Evolutionary conservation across 2,888 invertebrate species (phyloP).

Genomic region (Oscheius sp.): DNA sequence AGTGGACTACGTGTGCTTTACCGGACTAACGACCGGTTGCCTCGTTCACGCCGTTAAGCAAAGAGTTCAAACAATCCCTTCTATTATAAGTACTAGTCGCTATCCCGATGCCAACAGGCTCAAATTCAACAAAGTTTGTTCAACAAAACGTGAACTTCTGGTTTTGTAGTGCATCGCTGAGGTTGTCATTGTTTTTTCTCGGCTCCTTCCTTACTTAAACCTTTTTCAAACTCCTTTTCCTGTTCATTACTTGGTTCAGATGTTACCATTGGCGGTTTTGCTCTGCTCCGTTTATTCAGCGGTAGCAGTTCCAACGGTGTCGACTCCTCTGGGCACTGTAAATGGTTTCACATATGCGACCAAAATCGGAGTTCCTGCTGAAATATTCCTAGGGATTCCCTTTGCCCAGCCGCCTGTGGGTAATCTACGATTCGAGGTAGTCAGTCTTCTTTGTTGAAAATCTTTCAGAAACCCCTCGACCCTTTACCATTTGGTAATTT

Average conservation of each 20-base stretch:
- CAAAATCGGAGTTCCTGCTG: constrained; percentile 7
- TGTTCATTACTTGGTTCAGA: not conserved
- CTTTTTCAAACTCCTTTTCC: not conserved
- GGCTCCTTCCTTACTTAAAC: not conserved
- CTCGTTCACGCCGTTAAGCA: constrained; percentile 4
- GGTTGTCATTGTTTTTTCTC: no score
- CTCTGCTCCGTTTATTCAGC: not conserved
- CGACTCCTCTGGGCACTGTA: constrained; percentile 20
- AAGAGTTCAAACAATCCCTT: constrained; percentile 19
- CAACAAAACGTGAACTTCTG: not conserved
- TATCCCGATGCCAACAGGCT: constrained; percentile 9
- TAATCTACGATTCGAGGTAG: constrained; percentile 32
- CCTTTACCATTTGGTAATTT: constrained; percentile 2
- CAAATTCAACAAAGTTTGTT: not conserved
- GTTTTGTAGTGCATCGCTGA: not conserved
- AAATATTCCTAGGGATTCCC: constrained; percentile 27
- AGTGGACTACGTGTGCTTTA: not conserved
- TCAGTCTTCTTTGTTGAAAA: not conserved
- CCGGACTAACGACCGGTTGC: constrained; percentile 9
- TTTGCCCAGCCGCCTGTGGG: constrained; percentile 33
- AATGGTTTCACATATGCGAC: constrained; percentile 31
- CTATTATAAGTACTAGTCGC: constrained; percentile 27
- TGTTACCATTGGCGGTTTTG: not conserved
- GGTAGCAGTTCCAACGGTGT: not conserved
- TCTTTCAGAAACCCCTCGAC: constrained; percentile 29